Evolutionary conservation across 2,888 invertebrate species (phyloP), one percentile per base, ranked within the genome.

Genomic region (Psylliodes chrysocephalus): DNA sequence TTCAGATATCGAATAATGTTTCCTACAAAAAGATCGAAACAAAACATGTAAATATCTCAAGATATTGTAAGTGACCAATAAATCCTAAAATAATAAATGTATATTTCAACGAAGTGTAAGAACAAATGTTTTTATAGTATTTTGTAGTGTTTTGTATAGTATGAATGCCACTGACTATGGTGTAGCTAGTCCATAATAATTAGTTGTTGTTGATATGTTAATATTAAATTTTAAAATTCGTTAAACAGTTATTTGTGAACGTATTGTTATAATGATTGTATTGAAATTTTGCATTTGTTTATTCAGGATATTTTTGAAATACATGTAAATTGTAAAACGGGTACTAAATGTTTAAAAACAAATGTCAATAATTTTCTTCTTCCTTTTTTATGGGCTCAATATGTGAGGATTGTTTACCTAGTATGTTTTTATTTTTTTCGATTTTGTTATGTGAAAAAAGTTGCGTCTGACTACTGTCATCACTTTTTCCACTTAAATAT

Each of bases 141-240:
- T 22, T 30, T 54, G 42, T 54, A 54, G 54, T 22, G 15, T 53
- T 46, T 54, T 54, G 54, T 54, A 57, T 18, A 38, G 22, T 57
- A 57, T 38, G 30, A 51, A 18, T 64, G 52, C 42, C 22, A 55
- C 33, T 64, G 40, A 60, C 25, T 22, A 38, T 38, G 28, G 22
- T 42, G 33, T 64, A 64, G 52, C 64, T 64, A 64, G 64, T 56
- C 47, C 52, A 25, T 46, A 49, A 59, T 28, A 56, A 25, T 61
- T 52, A 30, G 57, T 64, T 18, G 22, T 19, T 55, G 38, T 38
- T 57, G 40, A 59, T 59, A 51, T 40, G 47, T 40, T 47, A 28
- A 28, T 47, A 38, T 63, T 56, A 57, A 46, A 57, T 46, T 57
- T 57, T 35, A 56, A 63, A 38, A 53, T 55, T 25, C 47, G 12